Conservation (phyloP, 2,797 vertebrate species). For the Melanotaenia parkinsoni region DNA sequence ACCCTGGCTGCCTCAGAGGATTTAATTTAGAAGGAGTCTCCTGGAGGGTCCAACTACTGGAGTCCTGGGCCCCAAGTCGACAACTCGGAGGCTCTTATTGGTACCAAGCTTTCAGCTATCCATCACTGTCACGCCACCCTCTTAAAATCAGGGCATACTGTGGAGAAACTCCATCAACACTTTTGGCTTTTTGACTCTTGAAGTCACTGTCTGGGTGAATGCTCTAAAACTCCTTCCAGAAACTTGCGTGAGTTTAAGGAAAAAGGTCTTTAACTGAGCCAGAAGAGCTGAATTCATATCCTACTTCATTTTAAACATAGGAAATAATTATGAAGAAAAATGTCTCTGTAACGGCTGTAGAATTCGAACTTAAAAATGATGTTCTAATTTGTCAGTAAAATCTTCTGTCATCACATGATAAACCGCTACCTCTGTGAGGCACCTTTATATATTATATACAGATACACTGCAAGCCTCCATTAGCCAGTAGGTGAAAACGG, state of each 20-base stretch:
- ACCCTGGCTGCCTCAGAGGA: conserved; percentile 77
- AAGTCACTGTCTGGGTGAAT: conserved; percentile 32
- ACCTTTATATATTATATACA: no score
- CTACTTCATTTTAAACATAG: background rate
- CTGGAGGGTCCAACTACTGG: conserved; percentile 69
- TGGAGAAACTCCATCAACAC: conserved; percentile 57
- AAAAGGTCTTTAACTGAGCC: conserved; percentile 14
- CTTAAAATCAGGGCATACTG: conserved; percentile 43
- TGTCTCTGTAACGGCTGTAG: background rate
- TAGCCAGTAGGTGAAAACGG: no score
- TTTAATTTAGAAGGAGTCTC: conserved; percentile 86
- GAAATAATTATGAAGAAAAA: background rate
- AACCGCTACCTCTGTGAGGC: background rate
- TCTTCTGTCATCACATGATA: background rate
- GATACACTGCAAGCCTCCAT: no score
- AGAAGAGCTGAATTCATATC: conserved; percentile 8
- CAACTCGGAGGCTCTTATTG: conserved; percentile 78
- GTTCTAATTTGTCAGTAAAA: background rate
- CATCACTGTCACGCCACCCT: conserved; percentile 83
- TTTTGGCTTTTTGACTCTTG: conserved; percentile 50
- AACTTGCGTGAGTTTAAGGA: conserved; percentile 15
- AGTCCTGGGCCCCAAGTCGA: conserved; percentile 68
- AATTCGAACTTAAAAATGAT: background rate
- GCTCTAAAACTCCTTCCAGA: conserved; percentile 22
- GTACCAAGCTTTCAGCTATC: conserved; percentile 79